Evolutionary conservation across 2,113 vertebrate species (phyloP).

Genomic region (Daphoenositta chrysoptera): DNA sequence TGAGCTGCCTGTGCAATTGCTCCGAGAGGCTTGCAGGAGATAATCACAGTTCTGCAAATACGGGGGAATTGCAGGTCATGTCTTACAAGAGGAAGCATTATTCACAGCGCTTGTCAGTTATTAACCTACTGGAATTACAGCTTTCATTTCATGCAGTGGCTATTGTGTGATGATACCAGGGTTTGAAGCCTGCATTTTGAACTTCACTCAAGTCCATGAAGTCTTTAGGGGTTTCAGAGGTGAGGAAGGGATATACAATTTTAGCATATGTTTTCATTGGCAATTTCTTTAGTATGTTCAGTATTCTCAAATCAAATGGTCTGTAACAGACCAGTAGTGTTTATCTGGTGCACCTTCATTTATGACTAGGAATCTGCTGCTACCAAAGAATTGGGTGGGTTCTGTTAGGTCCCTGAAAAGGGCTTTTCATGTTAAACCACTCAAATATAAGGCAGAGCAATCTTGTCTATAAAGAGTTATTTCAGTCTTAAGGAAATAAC

Average conservation of each 20-base stretch:
- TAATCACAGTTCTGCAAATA: conserved; percentile 14
- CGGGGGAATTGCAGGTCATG: not conserved
- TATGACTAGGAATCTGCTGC: not conserved
- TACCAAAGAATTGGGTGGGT: not conserved
- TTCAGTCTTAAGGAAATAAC: conserved; percentile 39
- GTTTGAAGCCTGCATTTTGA: not conserved
- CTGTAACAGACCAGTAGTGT: not conserved
- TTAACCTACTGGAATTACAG: not conserved
- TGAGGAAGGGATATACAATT: not conserved
- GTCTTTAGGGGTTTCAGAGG: not conserved
- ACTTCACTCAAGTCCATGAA: not conserved
- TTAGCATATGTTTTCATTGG: not conserved
- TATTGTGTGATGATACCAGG: not conserved
- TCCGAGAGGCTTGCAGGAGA: not conserved
- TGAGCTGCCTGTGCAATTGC: conserved; percentile 8
- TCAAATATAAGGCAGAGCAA: not conserved
- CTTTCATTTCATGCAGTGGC: not conserved
- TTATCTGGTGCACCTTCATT: not conserved
- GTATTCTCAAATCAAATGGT: not conserved
- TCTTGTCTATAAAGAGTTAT: not conserved
- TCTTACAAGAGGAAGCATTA: not conserved
- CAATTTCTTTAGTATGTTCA: not conserved
- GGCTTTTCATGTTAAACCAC: not conserved
- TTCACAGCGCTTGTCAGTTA: not conserved
- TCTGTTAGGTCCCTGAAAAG: not conserved